Evolutionary conservation across 2,888 invertebrate species (phyloP).

Genomic region (Prosopocoilus inquinatus): DNA sequence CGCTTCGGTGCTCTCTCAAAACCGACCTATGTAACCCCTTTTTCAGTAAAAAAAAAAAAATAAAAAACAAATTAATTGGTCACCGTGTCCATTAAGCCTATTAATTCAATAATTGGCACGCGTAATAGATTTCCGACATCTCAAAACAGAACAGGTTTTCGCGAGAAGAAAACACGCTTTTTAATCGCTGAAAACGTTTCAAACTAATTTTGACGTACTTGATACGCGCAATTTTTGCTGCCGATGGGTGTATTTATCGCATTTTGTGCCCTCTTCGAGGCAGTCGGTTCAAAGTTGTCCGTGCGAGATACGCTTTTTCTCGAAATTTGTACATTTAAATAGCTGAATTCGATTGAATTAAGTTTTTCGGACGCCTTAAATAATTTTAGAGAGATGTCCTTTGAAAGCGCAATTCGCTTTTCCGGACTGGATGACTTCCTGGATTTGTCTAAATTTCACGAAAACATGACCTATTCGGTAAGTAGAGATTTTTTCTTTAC

Average conservation of each 20-base stretch:
- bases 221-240: not conserved
- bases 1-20: not conserved
- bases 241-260: too few relatives aligned
- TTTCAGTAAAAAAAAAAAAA: not conserved
- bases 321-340: too few relatives aligned
- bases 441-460: slow-evolving; percentile 11
- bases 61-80: not conserved
- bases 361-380: not conserved
- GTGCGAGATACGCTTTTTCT: too few relatives aligned
- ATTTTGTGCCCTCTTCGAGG: too few relatives aligned
- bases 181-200: too few relatives aligned
- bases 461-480: slow-evolving; percentile 14
- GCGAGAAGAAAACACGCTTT: not conserved
- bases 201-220: not conserved
- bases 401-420: not conserved
- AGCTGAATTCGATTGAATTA: too few relatives aligned
- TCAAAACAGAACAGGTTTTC: not conserved
- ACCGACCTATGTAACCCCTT: too few relatives aligned
- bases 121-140: not conserved
- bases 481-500: slow-evolving; percentile 6
- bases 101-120: not conserved
- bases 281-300: too few relatives aligned
- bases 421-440: slow-evolving; percentile 12
- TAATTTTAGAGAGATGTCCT: slow-evolving; percentile 3
- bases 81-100: not conserved